phyloP scores from a whole-genome alignment of 2,888 invertebrate genomes.

The Drosophila incognita region DNA sequence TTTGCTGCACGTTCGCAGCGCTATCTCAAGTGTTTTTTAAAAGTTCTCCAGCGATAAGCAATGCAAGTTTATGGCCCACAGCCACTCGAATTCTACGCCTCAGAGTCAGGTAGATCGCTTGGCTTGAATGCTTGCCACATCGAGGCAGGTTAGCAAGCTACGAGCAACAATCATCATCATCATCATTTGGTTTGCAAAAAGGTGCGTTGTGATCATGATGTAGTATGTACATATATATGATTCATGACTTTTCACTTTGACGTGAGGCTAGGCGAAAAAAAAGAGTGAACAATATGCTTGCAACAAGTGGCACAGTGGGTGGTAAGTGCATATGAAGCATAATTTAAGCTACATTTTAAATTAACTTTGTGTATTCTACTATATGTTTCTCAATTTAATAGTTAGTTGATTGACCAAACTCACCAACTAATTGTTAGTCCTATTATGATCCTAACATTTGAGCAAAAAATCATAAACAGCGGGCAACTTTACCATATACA shows the following conservation, averaged over 20 bases:
- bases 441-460: not conserved
- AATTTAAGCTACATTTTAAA: not conserved
- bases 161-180: slow-evolving; percentile 30
- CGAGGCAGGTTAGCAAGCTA: slow-evolving; percentile 26
- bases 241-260: slow-evolving; percentile 81
- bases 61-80: slow-evolving; percentile 75
- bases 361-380: not conserved
- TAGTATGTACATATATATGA: slow-evolving; percentile 66
- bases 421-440: not conserved
- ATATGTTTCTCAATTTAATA: not conserved
- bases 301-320: slow-evolving; percentile 33
- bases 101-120: slow-evolving; percentile 27
- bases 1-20: slow-evolving; percentile 60
- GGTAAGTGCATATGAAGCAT: not conserved
- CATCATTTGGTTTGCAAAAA: slow-evolving; percentile 57
- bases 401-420: not conserved
- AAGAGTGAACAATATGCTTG: slow-evolving; percentile 30
- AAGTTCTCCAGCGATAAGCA: slow-evolving; percentile 79
- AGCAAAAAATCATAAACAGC: not conserved
- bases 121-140: slow-evolving; percentile 9
- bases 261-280: slow-evolving; percentile 42
- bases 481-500: not conserved
- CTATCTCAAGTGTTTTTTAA: slow-evolving; percentile 79
- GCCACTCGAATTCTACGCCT: slow-evolving; percentile 60
- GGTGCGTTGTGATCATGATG: slow-evolving; percentile 69